These are phyloP conservation scores for Pherbina coryleti DNA, from an alignment of 2,888 invertebrate species.

Conservation along the genomic window DNA sequence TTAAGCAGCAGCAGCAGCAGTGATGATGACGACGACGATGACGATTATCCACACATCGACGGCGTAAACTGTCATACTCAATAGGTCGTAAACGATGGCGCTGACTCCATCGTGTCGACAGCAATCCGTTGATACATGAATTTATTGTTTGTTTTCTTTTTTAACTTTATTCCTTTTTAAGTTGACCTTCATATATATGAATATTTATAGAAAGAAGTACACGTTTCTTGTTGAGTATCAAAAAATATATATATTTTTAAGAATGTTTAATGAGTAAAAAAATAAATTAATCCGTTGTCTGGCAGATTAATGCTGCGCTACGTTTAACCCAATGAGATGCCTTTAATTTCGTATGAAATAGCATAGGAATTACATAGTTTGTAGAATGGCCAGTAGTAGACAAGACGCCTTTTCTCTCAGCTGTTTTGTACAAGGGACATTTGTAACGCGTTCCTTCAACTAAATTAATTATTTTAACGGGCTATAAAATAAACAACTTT, in stretches of 20 bases:
- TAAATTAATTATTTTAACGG: slow-evolving; percentile 63
- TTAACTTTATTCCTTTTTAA: slow-evolving; percentile 12
- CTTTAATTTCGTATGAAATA: slow-evolving; percentile 75
- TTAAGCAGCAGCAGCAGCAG: slow-evolving; percentile 33
- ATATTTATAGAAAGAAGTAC: not conserved
- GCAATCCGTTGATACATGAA: not conserved
- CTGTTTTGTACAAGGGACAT: slow-evolving; percentile 84
- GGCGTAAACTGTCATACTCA: slow-evolving; percentile 57
- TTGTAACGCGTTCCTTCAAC: slow-evolving; percentile 74
- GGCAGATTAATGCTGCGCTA: slow-evolving; percentile 83
- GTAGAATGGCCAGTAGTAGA: slow-evolving; percentile 88
- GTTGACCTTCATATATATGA: not conserved
- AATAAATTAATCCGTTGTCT: slow-evolving; percentile 64
- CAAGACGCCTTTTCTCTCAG: slow-evolving; percentile 79
- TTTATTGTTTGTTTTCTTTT: slow-evolving; percentile 16
- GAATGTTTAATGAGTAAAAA: slow-evolving; percentile 34
- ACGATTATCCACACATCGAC: slow-evolving; percentile 47
- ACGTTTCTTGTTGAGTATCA: slow-evolving; percentile 32
- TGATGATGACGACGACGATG: slow-evolving; percentile 48
- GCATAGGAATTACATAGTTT: slow-evolving; percentile 83
- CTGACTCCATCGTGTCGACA: not conserved
- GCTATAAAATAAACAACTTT: slow-evolving; percentile 55
- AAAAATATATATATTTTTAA: slow-evolving; percentile 44
- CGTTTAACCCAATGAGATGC: slow-evolving; percentile 82
- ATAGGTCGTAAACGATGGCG: slow-evolving; percentile 44